phyloP scores from a whole-genome alignment of 1,140 invertebrate genomes.

The Penaeus indicus region DNA sequence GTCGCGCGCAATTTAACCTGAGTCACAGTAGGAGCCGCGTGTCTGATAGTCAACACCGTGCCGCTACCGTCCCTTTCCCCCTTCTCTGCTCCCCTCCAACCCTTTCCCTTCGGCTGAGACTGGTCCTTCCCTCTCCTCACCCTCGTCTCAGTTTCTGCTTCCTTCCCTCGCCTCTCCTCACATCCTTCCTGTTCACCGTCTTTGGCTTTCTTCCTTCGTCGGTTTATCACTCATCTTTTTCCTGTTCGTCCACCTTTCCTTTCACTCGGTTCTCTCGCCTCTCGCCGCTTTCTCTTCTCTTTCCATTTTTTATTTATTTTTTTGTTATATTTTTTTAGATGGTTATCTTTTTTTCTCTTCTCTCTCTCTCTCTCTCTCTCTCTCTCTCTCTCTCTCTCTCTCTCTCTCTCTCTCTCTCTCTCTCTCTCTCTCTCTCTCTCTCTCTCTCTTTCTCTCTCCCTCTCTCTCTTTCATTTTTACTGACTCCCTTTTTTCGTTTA shows the following conservation, averaged over 20 bases:
- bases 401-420: neutral
- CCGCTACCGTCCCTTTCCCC: too few relatives aligned
- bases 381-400: neutral
- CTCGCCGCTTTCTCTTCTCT: neutral
- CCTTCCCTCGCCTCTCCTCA: constrained; percentile 9
- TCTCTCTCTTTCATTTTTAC: neutral
- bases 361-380: neutral
- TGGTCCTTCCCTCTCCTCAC: neutral
- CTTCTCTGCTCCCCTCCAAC: too few relatives aligned
- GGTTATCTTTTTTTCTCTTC: neutral
- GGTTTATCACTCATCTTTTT: too few relatives aligned
- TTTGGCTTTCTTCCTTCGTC: too few relatives aligned
- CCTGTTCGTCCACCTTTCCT: neutral
- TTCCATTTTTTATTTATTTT: neutral
- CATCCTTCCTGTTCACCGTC: neutral
- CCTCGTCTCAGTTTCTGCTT: neutral
- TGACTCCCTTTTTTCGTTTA: neutral
- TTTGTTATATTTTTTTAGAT: neutral
- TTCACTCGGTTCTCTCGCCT: neutral
- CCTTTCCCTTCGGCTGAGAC: too few relatives aligned
- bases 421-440: neutral
- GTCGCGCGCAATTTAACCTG: too few relatives aligned
- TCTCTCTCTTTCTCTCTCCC: neutral
- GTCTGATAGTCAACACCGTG: too few relatives aligned
- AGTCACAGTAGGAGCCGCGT: too few relatives aligned